phyloP scores from a whole-genome alignment of 2,113 vertebrate species.

The Zapus hudsonius region DNA sequence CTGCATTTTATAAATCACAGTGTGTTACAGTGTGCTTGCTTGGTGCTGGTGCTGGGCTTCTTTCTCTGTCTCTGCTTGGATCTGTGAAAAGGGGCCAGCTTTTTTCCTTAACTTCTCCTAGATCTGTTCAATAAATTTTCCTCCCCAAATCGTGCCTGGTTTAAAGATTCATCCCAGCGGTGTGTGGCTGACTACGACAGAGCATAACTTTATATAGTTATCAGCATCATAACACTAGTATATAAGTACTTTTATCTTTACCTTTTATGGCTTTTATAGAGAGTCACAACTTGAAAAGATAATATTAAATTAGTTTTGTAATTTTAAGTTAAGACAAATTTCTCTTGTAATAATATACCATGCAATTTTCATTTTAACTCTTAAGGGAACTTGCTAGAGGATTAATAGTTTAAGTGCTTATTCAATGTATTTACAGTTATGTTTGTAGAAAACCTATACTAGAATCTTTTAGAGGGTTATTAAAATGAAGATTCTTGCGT shows the following conservation, averaged over 20 bases:
- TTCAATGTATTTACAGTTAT: constrained; percentile 34
- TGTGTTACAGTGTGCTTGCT: too few relatives aligned
- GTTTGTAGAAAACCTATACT: constrained; percentile 3
- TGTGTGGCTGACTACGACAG: too few relatives aligned
- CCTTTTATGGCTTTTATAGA: constrained; percentile 34
- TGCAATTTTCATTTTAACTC: neutral
- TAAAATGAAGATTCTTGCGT: constrained; percentile 22
- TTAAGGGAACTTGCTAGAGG: neutral
- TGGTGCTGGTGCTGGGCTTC: too few relatives aligned
- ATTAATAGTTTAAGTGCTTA: neutral
- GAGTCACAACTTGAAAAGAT: neutral
- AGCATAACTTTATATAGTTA: constrained; percentile 13
- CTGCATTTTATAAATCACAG: too few relatives aligned
- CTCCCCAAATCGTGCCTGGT: too few relatives aligned
- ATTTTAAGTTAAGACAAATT: constrained; percentile 27
- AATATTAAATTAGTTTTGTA: constrained; percentile 35
- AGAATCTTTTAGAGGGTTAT: constrained; percentile 14
- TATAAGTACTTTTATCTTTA: constrained; percentile 14
- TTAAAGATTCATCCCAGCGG: too few relatives aligned
- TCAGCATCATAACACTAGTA: constrained; percentile 4
- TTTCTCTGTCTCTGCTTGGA: too few relatives aligned
- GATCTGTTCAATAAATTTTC: too few relatives aligned
- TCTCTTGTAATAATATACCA: constrained; percentile 29
- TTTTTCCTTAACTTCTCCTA: too few relatives aligned
- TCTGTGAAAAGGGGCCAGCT: too few relatives aligned